These are phyloP conservation scores for Eufriesea mexicana DNA, from an alignment of 1,140 invertebrate species.

Conservation along the genomic window DNA sequence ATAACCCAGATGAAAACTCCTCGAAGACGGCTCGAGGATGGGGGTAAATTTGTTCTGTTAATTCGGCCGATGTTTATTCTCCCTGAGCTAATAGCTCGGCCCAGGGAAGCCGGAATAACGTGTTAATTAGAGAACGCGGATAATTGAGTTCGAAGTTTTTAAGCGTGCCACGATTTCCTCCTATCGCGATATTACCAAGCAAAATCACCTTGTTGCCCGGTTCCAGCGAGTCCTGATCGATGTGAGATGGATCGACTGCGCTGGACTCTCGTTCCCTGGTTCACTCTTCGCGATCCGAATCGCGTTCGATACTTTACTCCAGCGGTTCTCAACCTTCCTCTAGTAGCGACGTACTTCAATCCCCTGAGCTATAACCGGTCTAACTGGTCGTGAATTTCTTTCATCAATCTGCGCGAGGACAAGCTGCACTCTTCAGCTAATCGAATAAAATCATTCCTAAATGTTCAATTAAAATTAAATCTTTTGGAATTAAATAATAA, in stretches of 20 bases:
- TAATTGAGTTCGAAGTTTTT: slow-evolving; percentile 69
- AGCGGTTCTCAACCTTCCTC: no score
- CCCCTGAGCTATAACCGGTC: no score
- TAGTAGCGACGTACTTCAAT: no score
- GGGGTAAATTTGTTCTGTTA: slow-evolving; percentile 65
- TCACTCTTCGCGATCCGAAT: no score
- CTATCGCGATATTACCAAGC: neutral
- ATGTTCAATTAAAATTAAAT: no score
- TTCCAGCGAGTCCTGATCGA: neutral
- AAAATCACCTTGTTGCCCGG: neutral
- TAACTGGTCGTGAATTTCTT: no score
- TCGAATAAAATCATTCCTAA: no score
- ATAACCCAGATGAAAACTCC: slow-evolving; percentile 27
- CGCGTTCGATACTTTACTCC: no score
- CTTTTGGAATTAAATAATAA: no score
- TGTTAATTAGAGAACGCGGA: slow-evolving; percentile 63
- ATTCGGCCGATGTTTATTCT: slow-evolving; percentile 67
- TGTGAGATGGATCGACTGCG: neutral
- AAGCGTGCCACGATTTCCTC: neutral
- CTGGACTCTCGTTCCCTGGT: no score
- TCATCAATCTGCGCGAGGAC: no score
- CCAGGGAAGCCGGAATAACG: slow-evolving; percentile 42
- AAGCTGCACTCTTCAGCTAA: no score
- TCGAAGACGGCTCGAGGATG: slow-evolving; percentile 11
- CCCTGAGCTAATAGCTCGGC: slow-evolving; percentile 56